Base-by-base conservation (phyloP, 2,888 invertebrate genomes). In the Andrena bicolor region DNA sequence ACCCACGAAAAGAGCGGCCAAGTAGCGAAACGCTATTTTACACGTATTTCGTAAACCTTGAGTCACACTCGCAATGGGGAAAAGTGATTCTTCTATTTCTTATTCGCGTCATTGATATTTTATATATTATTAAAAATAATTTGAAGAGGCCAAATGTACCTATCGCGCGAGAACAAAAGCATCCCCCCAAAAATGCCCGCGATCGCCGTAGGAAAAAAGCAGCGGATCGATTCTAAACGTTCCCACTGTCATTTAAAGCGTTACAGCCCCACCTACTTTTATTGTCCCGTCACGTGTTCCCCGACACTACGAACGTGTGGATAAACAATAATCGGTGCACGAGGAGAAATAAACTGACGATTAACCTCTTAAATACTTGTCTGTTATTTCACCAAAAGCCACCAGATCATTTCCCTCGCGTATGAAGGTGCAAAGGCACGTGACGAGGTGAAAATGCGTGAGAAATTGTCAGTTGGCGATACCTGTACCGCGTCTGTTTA, bases 21-120 rank as follows among this genome's bases (percentile, higher is more conserved):
- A 73, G 94, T 95, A 81, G 96, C 94, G 10, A 95, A 95, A 90
- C 94, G 96, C 82, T 95, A 94, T 90, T 96, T 95, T 88, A 95
- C 95, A 80, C 94, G 95, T 87, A 87, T 95, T 53, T 66, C 82
- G 49, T 88, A 63, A 92, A 94, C 13, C 20, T n/a, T 7, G 10
- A 20, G 8, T 26, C 13, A 20, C 13, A 32, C 23, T 41, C 8
- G 23, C 16, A 23, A 35, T 23, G 3, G 2, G 10, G 56, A 10
- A 20, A 23, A 7, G 30, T 49, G 41, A 28, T 10, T 23, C 30
- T 53, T 71, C 13, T 26, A 60, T 3, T 41, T 20, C 60, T 48
- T 10, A 16, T 64, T 68, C 16, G 8, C 16, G 2, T 10, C 41
- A 30, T 8, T 10, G 3, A 56, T 23, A 10, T 28, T 56, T 10